A percentile compares a stretch with the other conserved stretches of the same genome.
Conservation (phyloP, 1,140 invertebrate genomes). For the Apis mellifera region DNA sequence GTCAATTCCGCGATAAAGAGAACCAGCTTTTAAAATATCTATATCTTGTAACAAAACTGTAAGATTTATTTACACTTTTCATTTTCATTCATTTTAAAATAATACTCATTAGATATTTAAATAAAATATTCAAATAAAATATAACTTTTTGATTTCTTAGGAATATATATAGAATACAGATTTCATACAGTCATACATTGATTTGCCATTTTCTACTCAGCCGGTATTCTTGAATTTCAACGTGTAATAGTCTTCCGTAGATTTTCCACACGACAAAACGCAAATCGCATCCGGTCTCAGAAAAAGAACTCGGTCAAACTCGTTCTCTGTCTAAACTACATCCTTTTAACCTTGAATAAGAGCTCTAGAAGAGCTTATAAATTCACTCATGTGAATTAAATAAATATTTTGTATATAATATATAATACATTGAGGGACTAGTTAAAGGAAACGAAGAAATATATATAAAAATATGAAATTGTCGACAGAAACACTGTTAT, state of each 20-base stretch:
- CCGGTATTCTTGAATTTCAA: slow-evolving; percentile 38
- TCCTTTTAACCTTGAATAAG: slow-evolving; percentile 23
- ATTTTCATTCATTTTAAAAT: not conserved
- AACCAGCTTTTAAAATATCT: not conserved
- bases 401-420: not conserved
- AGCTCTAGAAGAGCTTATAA: no score
- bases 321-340: slow-evolving; percentile 32
- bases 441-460: not conserved
- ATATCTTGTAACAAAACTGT: not conserved
- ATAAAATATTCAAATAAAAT: not conserved
- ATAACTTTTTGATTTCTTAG: no score
- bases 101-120: not conserved
- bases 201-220: not conserved
- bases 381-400: not conserved
- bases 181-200: not conserved
- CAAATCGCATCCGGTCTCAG: slow-evolving; percentile 15
- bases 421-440: no score
- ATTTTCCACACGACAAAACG: slow-evolving; percentile 43
- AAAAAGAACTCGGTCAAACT: slow-evolving; percentile 37
- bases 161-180: no score
- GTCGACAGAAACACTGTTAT: slow-evolving; percentile 55
- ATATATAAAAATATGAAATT: slow-evolving; percentile 1
- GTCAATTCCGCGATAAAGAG: not conserved
- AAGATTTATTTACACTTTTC: not conserved
- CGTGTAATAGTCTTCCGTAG: slow-evolving; percentile 41